Evolutionary conservation across 2,797 vertebrate genomes (phyloP), one percentile per base, ranked within the genome.

Genomic region (Hephaestus fuliginosus): DNA sequence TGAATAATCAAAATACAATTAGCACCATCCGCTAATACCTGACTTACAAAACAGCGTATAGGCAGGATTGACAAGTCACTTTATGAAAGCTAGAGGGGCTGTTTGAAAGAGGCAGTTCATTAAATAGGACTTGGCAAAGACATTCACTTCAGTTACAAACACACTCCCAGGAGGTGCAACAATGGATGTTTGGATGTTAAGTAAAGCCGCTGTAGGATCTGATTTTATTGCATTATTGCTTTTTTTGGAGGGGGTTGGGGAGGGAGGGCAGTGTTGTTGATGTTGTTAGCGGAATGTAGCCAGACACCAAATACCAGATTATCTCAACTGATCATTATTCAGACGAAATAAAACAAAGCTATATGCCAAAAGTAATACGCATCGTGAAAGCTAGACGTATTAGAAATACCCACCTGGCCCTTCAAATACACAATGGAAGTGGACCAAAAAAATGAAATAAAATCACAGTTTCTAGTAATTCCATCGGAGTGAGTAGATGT

Each of bases 51-150:
- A 66, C 48, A 74, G 52, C 57, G 56, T 63, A 80, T 8, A 52
- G 71, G 64, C 57, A 67, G 69, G 82, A 87, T 25, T 70, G 76
- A 85, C 65, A 73, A 79, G 72, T 74, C 56, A 57, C 64, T 84
- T 85, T 85, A 83, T 85, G 67, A 85, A 84, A 74, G 44, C 30
- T 33, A 78, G 76, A 76, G 66, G 82, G 85, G 83, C 58, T 78
- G 60, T 81, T 72, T 81, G 73, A 82, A 88, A 89, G 78, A 57
- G 82, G 74, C 33, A 78, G 80, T 88, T 93, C 83, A 92, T 93
- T 93, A 94, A 90, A 91, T 65, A 70, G 55, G 85, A 88, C 74
- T 86, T 88, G 77, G 89, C 76, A 89, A 78, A 86, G 76, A 74
- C 39, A 33, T 85, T 73, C 78, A 66, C 77, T 80, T 86, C 60